These are phyloP conservation scores for Nothoprocta perdicaria DNA, from an alignment of 2,113 vertebrate genomes.

Conservation along the genomic window DNA sequence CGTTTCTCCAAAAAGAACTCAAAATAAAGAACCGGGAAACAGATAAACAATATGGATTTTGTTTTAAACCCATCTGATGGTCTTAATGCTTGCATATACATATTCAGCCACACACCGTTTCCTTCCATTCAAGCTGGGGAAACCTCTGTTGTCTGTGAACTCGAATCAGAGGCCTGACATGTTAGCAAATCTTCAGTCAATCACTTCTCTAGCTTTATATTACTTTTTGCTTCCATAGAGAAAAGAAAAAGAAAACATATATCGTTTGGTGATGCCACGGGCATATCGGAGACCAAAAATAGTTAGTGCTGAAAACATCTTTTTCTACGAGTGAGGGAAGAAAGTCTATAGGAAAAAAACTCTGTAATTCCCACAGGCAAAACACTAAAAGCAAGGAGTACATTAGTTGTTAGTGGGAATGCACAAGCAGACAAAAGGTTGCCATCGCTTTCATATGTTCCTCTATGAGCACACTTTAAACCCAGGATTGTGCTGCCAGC, in stretches of 20 bases:
- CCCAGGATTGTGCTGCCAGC: not conserved
- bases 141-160: not conserved
- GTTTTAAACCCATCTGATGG: not conserved
- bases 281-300: constrained; percentile 12
- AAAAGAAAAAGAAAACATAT: not conserved
- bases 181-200: constrained; percentile 19
- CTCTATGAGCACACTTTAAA: constrained; percentile 6
- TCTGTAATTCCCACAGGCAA: constrained; percentile 26
- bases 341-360: not conserved
- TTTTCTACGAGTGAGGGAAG: not conserved
- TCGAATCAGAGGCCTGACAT: not conserved
- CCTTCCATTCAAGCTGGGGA: not conserved
- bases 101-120: not conserved
- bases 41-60: not conserved
- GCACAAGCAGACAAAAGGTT: constrained; percentile 11
- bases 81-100: not conserved
- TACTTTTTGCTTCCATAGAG: not conserved
- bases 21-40: not conserved
- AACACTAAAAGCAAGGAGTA: constrained; percentile 40
- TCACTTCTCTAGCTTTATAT: not conserved
- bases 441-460: not conserved
- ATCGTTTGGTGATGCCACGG: not conserved
- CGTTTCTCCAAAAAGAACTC: not conserved
- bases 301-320: constrained; percentile 2
- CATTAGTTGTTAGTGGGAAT: not conserved